phyloP scores from a whole-genome alignment of 2,888 invertebrate species.

The Sepiola atlantica region DNA sequence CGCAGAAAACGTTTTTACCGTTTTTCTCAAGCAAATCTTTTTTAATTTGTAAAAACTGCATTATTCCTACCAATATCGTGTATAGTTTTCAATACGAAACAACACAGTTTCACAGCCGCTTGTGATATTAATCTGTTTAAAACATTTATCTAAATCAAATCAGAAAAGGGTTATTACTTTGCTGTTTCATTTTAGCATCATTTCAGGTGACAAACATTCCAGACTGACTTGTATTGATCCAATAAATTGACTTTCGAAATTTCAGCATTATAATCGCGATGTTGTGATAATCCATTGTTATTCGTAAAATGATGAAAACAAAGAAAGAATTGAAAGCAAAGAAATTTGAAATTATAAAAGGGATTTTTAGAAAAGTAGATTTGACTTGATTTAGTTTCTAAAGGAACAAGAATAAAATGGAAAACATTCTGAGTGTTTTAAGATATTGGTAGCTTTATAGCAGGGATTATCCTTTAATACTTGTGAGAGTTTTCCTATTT shows the following conservation, averaged over 20 bases:
- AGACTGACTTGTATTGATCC: conserved; percentile 18
- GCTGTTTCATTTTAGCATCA: neutral
- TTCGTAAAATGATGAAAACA: neutral
- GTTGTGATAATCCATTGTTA: neutral
- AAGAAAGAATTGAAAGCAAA: neutral
- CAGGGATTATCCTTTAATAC: neutral
- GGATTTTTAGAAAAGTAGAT: neutral
- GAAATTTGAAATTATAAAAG: neutral
- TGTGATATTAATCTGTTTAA: neutral
- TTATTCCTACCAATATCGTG: neutral
- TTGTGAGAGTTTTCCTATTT: neutral
- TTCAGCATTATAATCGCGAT: neutral
- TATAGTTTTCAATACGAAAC: neutral
- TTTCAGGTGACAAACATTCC: conserved; percentile 32
- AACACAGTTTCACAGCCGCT: neutral
- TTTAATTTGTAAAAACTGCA: neutral
- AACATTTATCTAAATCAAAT: neutral
- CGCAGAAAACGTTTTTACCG: neutral
- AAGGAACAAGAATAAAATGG: neutral
- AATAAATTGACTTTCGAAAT: neutral
- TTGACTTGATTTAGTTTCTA: neutral
- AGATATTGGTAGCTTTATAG: neutral
- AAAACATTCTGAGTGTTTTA: neutral
- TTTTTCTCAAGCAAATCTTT: neutral
- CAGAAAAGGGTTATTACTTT: neutral